phyloP scores from a whole-genome alignment of 2,113 vertebrate species.

The Artemisiospiza belli region DNA sequence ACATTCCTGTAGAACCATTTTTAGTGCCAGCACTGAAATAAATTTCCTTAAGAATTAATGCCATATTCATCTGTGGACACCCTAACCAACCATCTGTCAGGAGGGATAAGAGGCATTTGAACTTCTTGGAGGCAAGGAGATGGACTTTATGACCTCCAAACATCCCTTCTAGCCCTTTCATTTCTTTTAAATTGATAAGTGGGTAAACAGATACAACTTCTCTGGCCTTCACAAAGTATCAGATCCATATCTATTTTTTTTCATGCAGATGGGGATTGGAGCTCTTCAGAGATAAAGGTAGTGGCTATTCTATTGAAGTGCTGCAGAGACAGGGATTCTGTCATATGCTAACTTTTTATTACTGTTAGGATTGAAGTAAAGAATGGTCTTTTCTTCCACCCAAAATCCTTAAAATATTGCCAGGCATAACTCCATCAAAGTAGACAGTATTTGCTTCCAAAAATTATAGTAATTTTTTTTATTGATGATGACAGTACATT shows the following conservation, averaged over 20 bases:
- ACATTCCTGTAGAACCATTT: background rate
- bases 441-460: background rate
- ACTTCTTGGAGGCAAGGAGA: background rate
- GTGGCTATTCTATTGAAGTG: background rate
- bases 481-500: background rate
- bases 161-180: background rate
- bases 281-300: background rate
- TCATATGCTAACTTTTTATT: background rate
- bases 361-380: background rate
- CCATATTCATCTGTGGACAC: background rate
- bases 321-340: background rate
- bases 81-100: background rate
- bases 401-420: background rate
- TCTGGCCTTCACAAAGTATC: background rate
- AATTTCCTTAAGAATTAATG: background rate
- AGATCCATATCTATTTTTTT: background rate
- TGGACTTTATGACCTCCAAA: background rate
- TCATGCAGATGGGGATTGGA: background rate
- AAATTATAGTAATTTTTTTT: background rate
- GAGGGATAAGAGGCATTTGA: background rate
- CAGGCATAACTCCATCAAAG: background rate
- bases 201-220: background rate
- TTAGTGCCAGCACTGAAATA: background rate
- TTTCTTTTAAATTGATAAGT: background rate
- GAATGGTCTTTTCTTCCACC: background rate